phyloP scores from a whole-genome alignment of 1,140 invertebrate species.

The Caenorhabditis brenneri region DNA sequence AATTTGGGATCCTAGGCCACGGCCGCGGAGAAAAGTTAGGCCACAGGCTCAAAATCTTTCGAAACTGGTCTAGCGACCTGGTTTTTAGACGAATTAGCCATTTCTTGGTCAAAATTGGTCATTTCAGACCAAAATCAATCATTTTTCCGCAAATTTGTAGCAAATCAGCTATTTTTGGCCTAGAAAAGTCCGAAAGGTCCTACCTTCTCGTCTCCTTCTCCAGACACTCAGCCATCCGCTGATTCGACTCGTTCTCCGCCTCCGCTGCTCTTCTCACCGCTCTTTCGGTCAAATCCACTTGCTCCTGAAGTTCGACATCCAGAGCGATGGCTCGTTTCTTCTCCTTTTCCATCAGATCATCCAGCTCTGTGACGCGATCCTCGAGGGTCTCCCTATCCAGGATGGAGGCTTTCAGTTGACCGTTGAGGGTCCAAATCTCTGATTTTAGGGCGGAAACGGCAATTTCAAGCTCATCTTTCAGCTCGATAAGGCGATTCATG shows the following conservation, averaged over 20 bases:
- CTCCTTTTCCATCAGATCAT: conserved; percentile 30
- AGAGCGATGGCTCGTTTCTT: conserved; percentile 24
- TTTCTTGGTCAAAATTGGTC: too few species aligned
- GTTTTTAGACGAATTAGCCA: too few species aligned
- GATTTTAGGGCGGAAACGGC: conserved; percentile 56
- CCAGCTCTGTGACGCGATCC: conserved; percentile 32
- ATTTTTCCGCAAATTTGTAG: background rate
- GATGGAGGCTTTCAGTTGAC: conserved; percentile 52
- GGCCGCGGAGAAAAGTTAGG: too few species aligned
- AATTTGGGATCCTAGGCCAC: too few species aligned
- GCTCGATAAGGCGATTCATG: conserved; percentile 48
- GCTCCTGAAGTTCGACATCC: conserved; percentile 46
- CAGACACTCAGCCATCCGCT: conserved; percentile 48
- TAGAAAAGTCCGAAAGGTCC: too few species aligned
- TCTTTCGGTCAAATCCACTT: conserved; percentile 49
- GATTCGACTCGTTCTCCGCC: conserved; percentile 52
- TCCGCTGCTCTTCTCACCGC: conserved; percentile 48
- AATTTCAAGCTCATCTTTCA: conserved; percentile 55
- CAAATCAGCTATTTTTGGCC: too few species aligned
- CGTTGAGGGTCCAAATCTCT: conserved; percentile 57
- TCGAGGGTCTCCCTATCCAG: conserved; percentile 48
- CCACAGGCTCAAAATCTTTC: too few species aligned
- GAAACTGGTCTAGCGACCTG: too few species aligned
- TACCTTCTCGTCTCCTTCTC: conserved; percentile 52
- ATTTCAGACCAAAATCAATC: background rate